These are phyloP conservation scores for Amphipoea lucens DNA, from an alignment of 2,888 invertebrate species.

Conservation along the genomic window DNA sequence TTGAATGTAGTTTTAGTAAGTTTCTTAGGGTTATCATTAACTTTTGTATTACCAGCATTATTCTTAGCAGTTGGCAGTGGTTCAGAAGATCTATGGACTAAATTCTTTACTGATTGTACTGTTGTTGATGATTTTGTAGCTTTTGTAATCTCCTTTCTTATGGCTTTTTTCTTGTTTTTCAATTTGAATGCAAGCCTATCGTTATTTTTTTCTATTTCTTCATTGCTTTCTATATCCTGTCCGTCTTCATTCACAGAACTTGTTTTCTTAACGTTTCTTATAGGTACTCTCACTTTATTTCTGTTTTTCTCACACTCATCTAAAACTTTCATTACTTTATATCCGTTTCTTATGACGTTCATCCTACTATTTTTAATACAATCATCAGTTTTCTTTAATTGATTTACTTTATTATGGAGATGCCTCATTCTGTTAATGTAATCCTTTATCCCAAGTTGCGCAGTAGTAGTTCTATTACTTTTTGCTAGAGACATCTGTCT, in stretches of 20 bases:
- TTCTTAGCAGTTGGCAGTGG: not conserved
- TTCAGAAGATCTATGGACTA: not conserved
- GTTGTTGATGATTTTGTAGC: not conserved
- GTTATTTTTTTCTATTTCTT: not conserved
- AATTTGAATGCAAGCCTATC: not conserved
- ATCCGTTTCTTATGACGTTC: not conserved
- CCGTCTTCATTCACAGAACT: not conserved
- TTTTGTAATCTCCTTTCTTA: not conserved
- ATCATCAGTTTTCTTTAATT: constrained; percentile 4
- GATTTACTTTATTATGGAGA: not conserved
- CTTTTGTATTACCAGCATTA: not conserved
- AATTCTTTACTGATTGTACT: not conserved
- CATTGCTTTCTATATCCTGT: not conserved
- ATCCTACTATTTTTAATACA: not conserved
- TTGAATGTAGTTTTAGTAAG: not conserved
- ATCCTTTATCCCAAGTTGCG: not conserved
- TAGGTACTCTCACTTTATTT: not conserved
- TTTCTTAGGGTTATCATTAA: not conserved
- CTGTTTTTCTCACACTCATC: not conserved
- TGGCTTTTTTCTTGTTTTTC: not conserved
- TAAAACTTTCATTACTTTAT: not conserved
- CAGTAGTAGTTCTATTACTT: not conserved
- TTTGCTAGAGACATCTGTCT: no score
- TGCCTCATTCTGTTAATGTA: not conserved
- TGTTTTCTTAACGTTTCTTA: no score